phyloP scores from a whole-genome alignment of 2,888 invertebrate species.

The Helicoverpa assulta region DNA sequence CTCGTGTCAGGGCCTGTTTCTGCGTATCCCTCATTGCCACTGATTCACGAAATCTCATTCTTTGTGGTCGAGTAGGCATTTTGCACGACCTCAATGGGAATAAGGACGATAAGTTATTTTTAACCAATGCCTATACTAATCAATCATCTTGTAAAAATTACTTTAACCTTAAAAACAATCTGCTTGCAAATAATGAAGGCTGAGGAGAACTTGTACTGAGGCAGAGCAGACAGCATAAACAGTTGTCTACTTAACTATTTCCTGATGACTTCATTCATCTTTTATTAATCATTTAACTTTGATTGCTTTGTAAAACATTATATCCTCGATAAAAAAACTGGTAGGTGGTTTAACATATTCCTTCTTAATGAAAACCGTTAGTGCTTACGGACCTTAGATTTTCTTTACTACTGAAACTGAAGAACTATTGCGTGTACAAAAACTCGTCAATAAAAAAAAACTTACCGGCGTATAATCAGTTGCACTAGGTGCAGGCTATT shows the following conservation, averaged over 20 bases:
- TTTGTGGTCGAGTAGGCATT: slow-evolving; percentile 41
- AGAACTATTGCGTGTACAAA: neutral
- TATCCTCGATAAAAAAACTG: neutral
- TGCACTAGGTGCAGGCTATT: slow-evolving; percentile 17
- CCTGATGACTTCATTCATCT: slow-evolving; percentile 23
- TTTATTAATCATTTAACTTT: slow-evolving; percentile 9
- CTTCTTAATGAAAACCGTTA: neutral
- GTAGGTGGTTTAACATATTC: neutral
- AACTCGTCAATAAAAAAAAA: neutral
- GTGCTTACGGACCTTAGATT: neutral
- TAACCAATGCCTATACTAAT: neutral
- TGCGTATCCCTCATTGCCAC: slow-evolving; percentile 72
- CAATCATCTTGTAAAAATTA: slow-evolving; percentile 3
- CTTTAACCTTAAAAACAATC: neutral
- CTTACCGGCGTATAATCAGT: slow-evolving; percentile 17
- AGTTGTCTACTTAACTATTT: neutral
- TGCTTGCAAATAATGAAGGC: neutral
- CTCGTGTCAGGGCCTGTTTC: slow-evolving; percentile 76
- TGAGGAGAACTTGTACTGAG: slow-evolving; percentile 7
- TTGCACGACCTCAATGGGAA: slow-evolving; percentile 47
- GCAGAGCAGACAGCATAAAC: slow-evolving; percentile 2
- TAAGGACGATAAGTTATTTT: slow-evolving; percentile 38
- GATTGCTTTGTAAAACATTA: neutral
- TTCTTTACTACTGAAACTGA: neutral
- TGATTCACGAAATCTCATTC: slow-evolving; percentile 60